These are phyloP conservation scores for Neolamprologus devosi DNA, from an alignment of 2,113 vertebrate genomes.

Conservation along the genomic window DNA sequence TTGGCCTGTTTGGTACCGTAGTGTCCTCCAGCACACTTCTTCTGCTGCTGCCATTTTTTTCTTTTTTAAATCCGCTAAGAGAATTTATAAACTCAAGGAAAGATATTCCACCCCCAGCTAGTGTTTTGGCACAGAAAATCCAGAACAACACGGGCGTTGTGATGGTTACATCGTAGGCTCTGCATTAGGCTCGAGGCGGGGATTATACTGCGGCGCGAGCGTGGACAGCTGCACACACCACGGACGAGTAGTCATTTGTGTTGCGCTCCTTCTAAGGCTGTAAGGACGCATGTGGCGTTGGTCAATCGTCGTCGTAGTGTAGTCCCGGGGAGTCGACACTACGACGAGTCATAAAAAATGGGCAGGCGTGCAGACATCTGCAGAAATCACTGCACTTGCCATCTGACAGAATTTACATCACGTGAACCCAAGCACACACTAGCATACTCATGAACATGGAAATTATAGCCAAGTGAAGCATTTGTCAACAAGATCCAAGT, in stretches of 20 bases:
- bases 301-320: neutral
- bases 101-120: neutral
- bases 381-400: neutral
- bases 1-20: neutral
- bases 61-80: neutral
- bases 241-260: neutral
- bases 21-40: neutral
- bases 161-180: neutral
- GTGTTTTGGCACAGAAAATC: neutral
- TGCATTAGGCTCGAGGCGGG: neutral
- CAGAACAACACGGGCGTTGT: neutral
- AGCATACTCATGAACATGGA: neutral
- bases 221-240: neutral
- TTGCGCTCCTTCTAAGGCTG: neutral
- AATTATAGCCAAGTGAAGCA: neutral
- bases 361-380: neutral
- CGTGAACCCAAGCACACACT: neutral
- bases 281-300: neutral
- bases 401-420: neutral
- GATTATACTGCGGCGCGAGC: neutral
- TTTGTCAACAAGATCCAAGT: neutral
- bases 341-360: neutral
- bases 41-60: neutral
- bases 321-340: neutral
- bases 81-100: neutral